Base-by-base conservation (phyloP, 2,888 invertebrate species). In the Lysandra bellargus region DNA sequence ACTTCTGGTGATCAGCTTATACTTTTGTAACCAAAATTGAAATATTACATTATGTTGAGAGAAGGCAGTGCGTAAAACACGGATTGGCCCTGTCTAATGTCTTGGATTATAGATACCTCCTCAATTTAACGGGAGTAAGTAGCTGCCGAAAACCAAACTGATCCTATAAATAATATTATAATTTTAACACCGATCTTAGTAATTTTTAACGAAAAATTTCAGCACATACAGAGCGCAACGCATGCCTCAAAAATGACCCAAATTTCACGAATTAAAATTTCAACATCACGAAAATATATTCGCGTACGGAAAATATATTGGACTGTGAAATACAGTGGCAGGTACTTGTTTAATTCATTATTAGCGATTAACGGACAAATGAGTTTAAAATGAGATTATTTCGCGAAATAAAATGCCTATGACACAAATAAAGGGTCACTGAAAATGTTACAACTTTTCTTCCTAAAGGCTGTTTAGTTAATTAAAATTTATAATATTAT, bases 221-320 rank as follows among this genome's bases (percentile, higher is more conserved):
- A 14, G 14, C 30, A 30, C 9, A 61, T 30, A 30, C 23, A 61
- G 23, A 61, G 61, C 37, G 73, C 73, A 44, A 7, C 17, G 74
- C 44, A n/a, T 49, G 44, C 40, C 44, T 74, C 44, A 23, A 12
- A 44, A 75, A 75, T 75, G 75, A 75, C 75, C 44, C 75, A 75
- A 75, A 75, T 75, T 75, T 44, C 9, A 74, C 75, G 49, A 44
- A 49, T 44, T 75, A 75, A 44, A 75, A 69, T 44, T 75, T 75
- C 75, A 75, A 23, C 44, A 75, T 49, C 37, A 30, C 23, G 75
- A 75, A 44, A 69, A 75, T 44, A 75, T 75, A 49, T 44, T 12
- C 75, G 44, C 4, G 23, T 12, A 49, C n/a, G 12, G 49, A 49
- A 74, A 44, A 49, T 49, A 75, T 53, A 75, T 75, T 44, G 49